Conservation (phyloP, 1,140 invertebrate genomes). For the Pantala flavescens region DNA sequence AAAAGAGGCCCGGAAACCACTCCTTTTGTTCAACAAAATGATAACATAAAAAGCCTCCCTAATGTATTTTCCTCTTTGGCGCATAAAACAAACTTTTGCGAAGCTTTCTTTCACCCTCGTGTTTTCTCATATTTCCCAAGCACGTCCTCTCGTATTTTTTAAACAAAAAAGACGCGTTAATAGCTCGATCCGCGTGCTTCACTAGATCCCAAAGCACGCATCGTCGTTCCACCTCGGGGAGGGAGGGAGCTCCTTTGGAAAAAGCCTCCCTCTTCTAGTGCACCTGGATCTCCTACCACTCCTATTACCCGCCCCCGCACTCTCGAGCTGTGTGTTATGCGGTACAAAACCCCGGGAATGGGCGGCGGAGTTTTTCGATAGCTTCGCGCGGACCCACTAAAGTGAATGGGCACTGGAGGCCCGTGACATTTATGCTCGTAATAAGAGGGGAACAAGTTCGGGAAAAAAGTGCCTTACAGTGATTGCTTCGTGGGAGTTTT, state of each 20-base stretch:
- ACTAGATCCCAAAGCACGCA: slow-evolving; percentile 7
- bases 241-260: neutral
- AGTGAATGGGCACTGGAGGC: slow-evolving; percentile 6
- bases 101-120: neutral
- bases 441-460: slow-evolving; percentile 1
- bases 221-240: neutral
- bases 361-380: neutral
- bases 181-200: slow-evolving; percentile 2
- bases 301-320: neutral
- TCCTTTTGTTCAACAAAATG: neutral
- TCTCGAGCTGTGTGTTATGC: neutral
- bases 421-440: slow-evolving; percentile 4
- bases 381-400: neutral
- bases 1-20: neutral
- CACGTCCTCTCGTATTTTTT: neutral
- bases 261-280: neutral
- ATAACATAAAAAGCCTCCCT: neutral
- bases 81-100: neutral
- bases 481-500: slow-evolving; percentile 4
- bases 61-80: neutral
- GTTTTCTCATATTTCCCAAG: slow-evolving; percentile 2
- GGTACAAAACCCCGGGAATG: neutral
- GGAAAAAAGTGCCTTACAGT: neutral
- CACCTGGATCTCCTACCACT: neutral
- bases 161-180: neutral